Conservation (phyloP, 2,113 vertebrate species). For the Seriola aureovittata region DNA sequence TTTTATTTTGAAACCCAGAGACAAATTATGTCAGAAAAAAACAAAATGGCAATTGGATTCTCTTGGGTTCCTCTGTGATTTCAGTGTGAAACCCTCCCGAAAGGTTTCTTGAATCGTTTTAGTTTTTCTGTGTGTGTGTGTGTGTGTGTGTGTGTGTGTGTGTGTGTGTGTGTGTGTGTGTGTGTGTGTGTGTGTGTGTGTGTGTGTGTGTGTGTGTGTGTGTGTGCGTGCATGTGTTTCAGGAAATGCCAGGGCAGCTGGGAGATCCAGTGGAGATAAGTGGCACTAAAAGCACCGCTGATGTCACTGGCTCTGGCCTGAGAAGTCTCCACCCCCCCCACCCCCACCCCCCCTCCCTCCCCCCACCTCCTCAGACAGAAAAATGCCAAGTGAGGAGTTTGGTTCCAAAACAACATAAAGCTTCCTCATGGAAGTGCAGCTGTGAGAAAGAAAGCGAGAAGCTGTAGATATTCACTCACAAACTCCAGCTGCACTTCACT, state of each 20-base stretch:
- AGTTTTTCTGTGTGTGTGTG: conserved; percentile 15
- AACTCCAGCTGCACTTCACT: background rate
- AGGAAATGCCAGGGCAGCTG: conserved; percentile 79
- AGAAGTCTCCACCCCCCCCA: background rate
- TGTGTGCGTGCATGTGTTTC: background rate
- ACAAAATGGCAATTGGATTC: too few relatives aligned
- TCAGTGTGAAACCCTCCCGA: background rate
- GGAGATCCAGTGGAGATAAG: conserved; percentile 79
- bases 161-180: too few relatives aligned
- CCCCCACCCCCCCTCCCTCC: background rate
- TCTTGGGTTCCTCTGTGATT: background rate
- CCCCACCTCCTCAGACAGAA: conserved; percentile 23
- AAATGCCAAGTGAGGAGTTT: conserved; percentile 49
- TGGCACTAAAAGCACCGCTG: conserved; percentile 72
- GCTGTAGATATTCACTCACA: background rate
- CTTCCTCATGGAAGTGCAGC: conserved; percentile 1
- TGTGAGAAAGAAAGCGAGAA: background rate
- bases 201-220: too few relatives aligned
- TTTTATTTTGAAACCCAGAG: background rate
- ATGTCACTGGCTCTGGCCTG: conserved; percentile 65
- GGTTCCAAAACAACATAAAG: conserved; percentile 52
- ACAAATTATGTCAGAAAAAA: background rate
- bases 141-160: background rate
- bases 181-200: too few relatives aligned
- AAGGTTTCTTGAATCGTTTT: conserved; percentile 15